These are phyloP conservation scores for Drosophila suboccidentalis DNA, from an alignment of 2,888 invertebrate species.

Conservation along the genomic window DNA sequence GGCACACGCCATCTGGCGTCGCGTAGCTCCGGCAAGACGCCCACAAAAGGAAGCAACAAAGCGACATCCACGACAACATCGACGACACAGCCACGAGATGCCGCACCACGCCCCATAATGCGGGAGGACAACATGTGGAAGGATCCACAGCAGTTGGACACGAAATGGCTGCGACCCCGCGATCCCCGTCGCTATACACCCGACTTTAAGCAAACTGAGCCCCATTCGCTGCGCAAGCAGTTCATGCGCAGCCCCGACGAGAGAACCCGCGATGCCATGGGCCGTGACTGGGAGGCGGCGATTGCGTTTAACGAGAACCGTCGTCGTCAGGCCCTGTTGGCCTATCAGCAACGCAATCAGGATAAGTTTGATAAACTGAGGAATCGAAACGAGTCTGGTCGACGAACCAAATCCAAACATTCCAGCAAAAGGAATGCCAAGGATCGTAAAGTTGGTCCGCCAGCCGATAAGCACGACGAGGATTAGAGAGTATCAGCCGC, in stretches of 20 bases:
- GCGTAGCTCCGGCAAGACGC: not conserved
- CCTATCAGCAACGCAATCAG: not conserved
- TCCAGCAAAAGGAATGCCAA: not conserved
- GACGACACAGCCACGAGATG: not conserved
- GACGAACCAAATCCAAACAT: not conserved
- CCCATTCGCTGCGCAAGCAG: slow-evolving; percentile 42
- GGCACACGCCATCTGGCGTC: slow-evolving; percentile 4
- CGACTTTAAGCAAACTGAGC: slow-evolving; percentile 57
- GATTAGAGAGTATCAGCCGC: slow-evolving; percentile 1
- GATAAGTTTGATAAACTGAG: not conserved
- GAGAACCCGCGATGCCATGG: slow-evolving; percentile 40
- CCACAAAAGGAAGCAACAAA: not conserved
- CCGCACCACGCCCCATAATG: not conserved
- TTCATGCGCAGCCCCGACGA: slow-evolving; percentile 67
- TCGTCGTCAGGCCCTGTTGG: not conserved
- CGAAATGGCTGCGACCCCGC: slow-evolving; percentile 47
- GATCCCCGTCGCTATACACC: slow-evolving; percentile 48
- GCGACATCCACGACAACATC: not conserved
- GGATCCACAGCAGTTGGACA: slow-evolving; percentile 25
- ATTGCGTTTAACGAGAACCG: slow-evolving; percentile 7
- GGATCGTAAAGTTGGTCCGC: slow-evolving; percentile 4
- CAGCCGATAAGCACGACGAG: not conserved
- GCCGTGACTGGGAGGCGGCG: slow-evolving; percentile 42
- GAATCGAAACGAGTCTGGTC: not conserved
- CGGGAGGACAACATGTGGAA: slow-evolving; percentile 62